phyloP scores from a whole-genome alignment of 2,113 vertebrate species.

The Podarcis cretensis region DNA sequence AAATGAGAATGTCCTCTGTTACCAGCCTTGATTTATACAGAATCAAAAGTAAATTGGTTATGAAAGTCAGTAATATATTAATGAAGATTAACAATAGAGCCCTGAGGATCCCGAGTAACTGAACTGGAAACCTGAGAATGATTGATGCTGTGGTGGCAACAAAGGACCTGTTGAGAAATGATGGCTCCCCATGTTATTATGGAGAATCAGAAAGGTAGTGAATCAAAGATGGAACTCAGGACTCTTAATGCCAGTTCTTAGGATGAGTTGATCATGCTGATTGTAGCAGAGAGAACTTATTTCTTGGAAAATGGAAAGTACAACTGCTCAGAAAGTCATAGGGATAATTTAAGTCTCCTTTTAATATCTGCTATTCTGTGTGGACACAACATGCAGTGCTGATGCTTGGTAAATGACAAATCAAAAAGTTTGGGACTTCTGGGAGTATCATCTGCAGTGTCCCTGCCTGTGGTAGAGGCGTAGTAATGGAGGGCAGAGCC shows the following conservation, averaged over 20 bases:
- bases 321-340: slow-evolving; percentile 9
- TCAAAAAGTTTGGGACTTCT: background rate
- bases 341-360: background rate
- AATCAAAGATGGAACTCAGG: slow-evolving; percentile 18
- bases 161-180: slow-evolving; percentile 51
- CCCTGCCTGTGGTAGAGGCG: background rate
- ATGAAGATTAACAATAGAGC: slow-evolving; percentile 66
- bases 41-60: slow-evolving; percentile 58
- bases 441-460: background rate
- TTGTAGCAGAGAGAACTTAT: background rate
- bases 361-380: background rate
- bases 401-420: background rate
- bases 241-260: slow-evolving; percentile 38
- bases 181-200: slow-evolving; percentile 35
- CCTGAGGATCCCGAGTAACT: slow-evolving; percentile 48
- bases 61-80: slow-evolving; percentile 52
- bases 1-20: slow-evolving; percentile 25
- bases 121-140: slow-evolving; percentile 56
- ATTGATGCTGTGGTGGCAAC: slow-evolving; percentile 43
- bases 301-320: background rate
- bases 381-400: background rate
- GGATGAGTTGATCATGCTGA: background rate
- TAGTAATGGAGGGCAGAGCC: background rate
- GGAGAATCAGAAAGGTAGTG: slow-evolving; percentile 10
- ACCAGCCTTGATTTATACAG: slow-evolving; percentile 33